A percentile compares a stretch with the other conserved stretches of the same genome.
Conservation (phyloP, 2,797 vertebrate genomes). For the Neostethus bicornis region DNA sequence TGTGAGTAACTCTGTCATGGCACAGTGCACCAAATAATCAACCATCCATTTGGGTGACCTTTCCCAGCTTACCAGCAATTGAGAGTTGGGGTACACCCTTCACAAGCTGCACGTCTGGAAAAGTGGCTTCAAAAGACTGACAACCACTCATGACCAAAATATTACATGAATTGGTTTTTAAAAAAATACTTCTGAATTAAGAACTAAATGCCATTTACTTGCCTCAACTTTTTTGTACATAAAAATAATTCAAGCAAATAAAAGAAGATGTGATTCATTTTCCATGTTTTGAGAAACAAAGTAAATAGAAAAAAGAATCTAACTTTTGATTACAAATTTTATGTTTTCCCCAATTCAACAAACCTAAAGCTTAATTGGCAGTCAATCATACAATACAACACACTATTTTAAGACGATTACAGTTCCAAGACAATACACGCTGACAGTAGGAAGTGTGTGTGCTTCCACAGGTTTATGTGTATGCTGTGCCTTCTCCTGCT, state of each 20-base stretch:
- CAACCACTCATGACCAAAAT: too few relatives aligned
- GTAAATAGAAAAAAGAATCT: slow-evolving; percentile 3
- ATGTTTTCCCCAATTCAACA: slow-evolving; percentile 14
- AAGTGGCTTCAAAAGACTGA: too few relatives aligned
- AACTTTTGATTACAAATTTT: slow-evolving; percentile 4
- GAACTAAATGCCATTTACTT: neutral
- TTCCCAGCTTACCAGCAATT: too few relatives aligned
- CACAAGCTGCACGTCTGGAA: too few relatives aligned
- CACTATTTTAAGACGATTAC: slow-evolving; percentile 37
- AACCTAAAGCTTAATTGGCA: slow-evolving; percentile 19
- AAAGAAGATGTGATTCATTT: neutral
- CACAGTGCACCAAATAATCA: too few relatives aligned
- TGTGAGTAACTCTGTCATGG: too few relatives aligned
- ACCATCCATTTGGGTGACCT: too few relatives aligned
- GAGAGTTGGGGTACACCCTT: too few relatives aligned
- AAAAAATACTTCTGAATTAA: neutral
- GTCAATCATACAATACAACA: slow-evolving; percentile 35
- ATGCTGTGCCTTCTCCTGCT: slow-evolving; percentile 58
- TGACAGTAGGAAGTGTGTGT: slow-evolving; percentile 38
- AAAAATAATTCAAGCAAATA: neutral
- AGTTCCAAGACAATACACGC: slow-evolving; percentile 31
- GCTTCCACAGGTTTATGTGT: slow-evolving; percentile 7
- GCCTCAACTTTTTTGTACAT: neutral
- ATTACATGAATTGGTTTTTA: slow-evolving; percentile 4
- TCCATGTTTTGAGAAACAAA: neutral